These are phyloP conservation scores for Atherix ibis DNA, from an alignment of 2,888 invertebrate species.

Conservation along the genomic window DNA sequence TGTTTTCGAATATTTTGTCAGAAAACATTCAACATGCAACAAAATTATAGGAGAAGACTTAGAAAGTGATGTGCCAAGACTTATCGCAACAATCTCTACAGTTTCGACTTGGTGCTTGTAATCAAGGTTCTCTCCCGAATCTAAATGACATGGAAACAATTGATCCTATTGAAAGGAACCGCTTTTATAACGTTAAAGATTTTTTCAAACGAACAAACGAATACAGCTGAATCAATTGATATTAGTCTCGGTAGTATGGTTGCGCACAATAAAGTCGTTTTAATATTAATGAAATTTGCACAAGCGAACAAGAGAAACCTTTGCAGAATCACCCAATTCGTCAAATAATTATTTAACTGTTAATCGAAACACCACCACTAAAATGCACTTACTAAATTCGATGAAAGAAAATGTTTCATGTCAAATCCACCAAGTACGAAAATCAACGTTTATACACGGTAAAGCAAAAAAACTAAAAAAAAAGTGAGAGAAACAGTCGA, in stretches of 20 bases:
- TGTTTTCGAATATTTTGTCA: no score
- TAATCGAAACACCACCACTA: slow-evolving; percentile 23
- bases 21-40: slow-evolving; percentile 7
- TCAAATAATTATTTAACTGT: neutral
- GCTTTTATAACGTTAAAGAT: slow-evolving; percentile 22
- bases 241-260: slow-evolving; percentile 12
- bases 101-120: slow-evolving; percentile 15
- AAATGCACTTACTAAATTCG: slow-evolving; percentile 23
- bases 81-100: slow-evolving; percentile 19
- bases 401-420: slow-evolving; percentile 13
- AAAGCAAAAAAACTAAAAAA: slow-evolving; percentile 17
- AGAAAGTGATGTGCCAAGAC: slow-evolving; percentile 25
- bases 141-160: slow-evolving; percentile 28
- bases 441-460: no score
- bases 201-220: no score
- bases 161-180: slow-evolving; percentile 30
- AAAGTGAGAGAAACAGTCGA: slow-evolving; percentile 10
- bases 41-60: slow-evolving; percentile 17
- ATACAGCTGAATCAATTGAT: slow-evolving; percentile 16
- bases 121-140: slow-evolving; percentile 33
- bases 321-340: neutral
- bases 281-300: slow-evolving; percentile 23
- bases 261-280: slow-evolving; percentile 32
- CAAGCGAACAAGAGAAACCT: slow-evolving; percentile 1
- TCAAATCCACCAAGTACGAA: slow-evolving; percentile 12